These are phyloP conservation scores for Isichthys henryi DNA, from an alignment of 2,113 vertebrate genomes.

Conservation along the genomic window DNA sequence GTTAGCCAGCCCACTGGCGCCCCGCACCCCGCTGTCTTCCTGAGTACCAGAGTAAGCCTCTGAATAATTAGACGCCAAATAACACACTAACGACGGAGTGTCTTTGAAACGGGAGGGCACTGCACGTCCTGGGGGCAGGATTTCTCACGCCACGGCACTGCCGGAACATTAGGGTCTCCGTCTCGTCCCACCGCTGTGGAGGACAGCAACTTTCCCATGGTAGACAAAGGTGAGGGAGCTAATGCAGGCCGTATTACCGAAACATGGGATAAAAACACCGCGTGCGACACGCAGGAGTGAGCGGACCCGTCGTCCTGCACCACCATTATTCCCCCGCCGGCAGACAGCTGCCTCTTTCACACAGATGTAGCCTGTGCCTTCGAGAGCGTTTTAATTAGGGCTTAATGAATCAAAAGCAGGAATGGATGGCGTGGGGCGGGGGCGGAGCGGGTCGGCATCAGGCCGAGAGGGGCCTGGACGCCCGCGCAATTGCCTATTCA, in stretches of 20 bases:
- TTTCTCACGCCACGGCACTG: background rate
- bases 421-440: background rate
- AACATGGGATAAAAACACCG: background rate
- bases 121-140: no score
- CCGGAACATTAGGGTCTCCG: background rate
- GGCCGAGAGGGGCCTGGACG: constrained; percentile 25
- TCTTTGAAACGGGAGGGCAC: background rate
- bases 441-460: background rate
- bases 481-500: constrained; percentile 29
- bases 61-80: background rate
- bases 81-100: background rate
- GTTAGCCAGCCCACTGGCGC: background rate
- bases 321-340: constrained; percentile 29
- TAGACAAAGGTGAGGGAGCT: constrained; percentile 28
- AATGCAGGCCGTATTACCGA: background rate
- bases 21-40: no score
- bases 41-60: background rate
- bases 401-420: constrained; percentile 32
- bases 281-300: background rate
- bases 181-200: background rate
- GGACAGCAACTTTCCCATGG: constrained; percentile 4
- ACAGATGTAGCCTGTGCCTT: constrained; percentile 25
- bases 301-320: background rate
- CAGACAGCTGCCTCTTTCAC: constrained; percentile 23
- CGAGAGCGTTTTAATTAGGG: constrained; percentile 33